Evolutionary conservation across 2,113 vertebrate genomes (phyloP).

Genomic region (Dasypus novemcinctus): DNA sequence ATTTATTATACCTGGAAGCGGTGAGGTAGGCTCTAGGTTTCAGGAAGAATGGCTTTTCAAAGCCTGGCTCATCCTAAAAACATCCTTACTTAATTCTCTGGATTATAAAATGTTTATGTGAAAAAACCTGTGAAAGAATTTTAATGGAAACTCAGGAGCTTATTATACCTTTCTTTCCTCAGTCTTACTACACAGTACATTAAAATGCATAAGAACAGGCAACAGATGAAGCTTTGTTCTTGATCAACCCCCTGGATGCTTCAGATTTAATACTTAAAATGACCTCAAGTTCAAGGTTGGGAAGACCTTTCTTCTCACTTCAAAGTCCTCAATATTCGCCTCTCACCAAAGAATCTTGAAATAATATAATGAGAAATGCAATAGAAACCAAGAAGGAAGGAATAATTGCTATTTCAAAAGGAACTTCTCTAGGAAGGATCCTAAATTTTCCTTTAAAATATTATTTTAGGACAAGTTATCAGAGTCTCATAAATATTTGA

Average conservation of each 20-base stretch:
- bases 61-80: background rate
- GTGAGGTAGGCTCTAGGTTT: background rate
- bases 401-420: conserved; percentile 25
- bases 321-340: background rate
- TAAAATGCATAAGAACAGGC: conserved; percentile 33
- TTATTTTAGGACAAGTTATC: background rate
- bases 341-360: conserved; percentile 3
- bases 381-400: background rate
- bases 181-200: background rate
- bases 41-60: conserved; percentile 47
- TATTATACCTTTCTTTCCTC: background rate
- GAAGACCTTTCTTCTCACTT: conserved; percentile 22
- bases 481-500: background rate
- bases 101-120: conserved; percentile 37
- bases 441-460: background rate
- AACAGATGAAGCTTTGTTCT: conserved; percentile 44
- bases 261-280: conserved; percentile 29
- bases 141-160: conserved; percentile 37
- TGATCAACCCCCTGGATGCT: background rate
- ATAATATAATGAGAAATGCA: background rate
- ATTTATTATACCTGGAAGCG: background rate
- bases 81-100: conserved; percentile 7
- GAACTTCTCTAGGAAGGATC: background rate
- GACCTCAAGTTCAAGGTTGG: background rate
- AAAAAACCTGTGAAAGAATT: conserved; percentile 11